These are phyloP conservation scores for Elegia similella DNA, from an alignment of 2,888 invertebrate species.

Conservation along the genomic window DNA sequence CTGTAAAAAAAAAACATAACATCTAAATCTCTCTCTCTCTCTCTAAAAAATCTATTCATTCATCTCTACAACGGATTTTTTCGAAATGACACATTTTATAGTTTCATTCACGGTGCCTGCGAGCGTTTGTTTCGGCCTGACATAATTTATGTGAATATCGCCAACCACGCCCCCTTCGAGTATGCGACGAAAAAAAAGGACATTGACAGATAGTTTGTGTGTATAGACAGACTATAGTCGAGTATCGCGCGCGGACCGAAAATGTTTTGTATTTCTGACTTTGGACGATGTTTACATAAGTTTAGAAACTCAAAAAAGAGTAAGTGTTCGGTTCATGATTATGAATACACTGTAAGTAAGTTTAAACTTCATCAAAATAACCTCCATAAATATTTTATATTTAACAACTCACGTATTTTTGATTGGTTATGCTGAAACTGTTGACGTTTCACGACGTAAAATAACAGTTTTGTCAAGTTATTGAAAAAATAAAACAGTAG, in stretches of 20 bases:
- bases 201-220: conserved; percentile 36
- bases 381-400: no score
- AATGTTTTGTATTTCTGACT: not conserved
- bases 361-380: no score
- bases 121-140: conserved; percentile 46
- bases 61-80: conserved; percentile 17
- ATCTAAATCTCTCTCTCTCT: no score
- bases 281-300: not conserved
- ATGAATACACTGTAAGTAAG: no score
- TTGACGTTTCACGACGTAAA: no score
- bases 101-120: conserved; percentile 35
- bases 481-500: no score
- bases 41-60: not conserved
- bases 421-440: no score
- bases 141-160: conserved; percentile 59
- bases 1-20: no score
- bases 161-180: conserved; percentile 55
- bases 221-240: not conserved
- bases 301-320: no score
- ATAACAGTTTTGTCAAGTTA: no score
- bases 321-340: no score
- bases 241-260: not conserved
- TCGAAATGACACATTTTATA: conserved; percentile 27
- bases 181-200: conserved; percentile 36
- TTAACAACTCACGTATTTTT: no score